Conservation (phyloP, 2,888 invertebrate genomes). For the Clostera curtula region DNA sequence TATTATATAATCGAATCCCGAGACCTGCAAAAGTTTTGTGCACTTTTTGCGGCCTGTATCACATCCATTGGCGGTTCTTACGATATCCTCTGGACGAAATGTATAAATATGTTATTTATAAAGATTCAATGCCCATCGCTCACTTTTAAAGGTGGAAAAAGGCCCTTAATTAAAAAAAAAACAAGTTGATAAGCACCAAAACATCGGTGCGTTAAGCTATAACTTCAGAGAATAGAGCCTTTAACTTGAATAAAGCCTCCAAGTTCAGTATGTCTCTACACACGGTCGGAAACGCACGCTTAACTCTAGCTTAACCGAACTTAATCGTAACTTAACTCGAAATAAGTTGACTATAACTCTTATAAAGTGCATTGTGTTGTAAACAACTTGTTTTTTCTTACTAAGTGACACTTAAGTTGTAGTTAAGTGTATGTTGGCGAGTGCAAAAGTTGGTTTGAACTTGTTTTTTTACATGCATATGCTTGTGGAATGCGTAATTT, state of each 20-base stretch:
- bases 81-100: no score
- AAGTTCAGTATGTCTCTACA: conserved; percentile 32
- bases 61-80: no score
- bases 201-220: no score
- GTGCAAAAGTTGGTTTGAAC: conserved; percentile 36
- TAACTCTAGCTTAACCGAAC: conserved; percentile 22
- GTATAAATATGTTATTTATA: no score
- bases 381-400: conserved; percentile 3
- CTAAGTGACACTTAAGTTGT: conserved; percentile 20
- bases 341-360: conserved; percentile 14
- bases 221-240: no score
- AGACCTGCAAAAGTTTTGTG: no score
- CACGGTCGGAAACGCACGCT: conserved; percentile 33
- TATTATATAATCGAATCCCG: no score
- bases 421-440: conserved; percentile 20
- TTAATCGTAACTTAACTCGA: conserved; percentile 38
- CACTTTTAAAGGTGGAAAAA: no score
- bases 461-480: conserved; percentile 26
- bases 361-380: conserved; percentile 12
- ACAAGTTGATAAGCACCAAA: no score
- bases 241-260: conserved; percentile 14
- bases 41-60: no score
- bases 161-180: no score
- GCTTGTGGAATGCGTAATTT: conserved; percentile 37
- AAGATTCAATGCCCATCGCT: no score